phyloP scores from a whole-genome alignment of 2,113 vertebrate genomes.

The Phyllostomus hastatus region DNA sequence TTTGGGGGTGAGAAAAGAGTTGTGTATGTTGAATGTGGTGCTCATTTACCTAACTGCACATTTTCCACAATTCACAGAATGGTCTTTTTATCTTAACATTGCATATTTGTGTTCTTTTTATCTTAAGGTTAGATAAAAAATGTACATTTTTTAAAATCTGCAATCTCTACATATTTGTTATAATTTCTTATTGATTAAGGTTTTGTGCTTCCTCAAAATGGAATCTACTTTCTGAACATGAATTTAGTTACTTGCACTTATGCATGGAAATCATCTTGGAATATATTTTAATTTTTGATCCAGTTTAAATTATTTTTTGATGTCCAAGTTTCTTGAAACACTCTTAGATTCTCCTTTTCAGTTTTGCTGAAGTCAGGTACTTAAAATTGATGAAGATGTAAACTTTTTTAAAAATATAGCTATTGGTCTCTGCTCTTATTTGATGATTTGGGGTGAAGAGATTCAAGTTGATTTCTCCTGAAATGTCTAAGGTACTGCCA shows the following conservation, averaged over 20 bases:
- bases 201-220: neutral
- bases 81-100: neutral
- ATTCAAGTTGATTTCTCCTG: neutral
- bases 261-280: neutral
- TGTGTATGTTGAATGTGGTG: neutral
- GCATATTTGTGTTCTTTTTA: neutral
- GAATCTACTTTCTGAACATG: neutral
- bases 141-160: neutral
- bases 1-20: neutral
- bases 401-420: neutral
- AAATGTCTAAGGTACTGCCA: neutral
- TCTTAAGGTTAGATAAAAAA: neutral
- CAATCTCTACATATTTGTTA: neutral
- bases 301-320: neutral
- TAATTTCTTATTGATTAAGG: neutral
- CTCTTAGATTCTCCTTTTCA: neutral
- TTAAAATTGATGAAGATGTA: neutral
- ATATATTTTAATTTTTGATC: neutral
- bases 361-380: neutral
- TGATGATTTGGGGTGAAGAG: neutral
- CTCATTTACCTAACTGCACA: neutral
- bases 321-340: neutral
- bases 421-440: neutral
- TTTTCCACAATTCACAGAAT: neutral
- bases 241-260: neutral